Conservation (phyloP, 64 coral and sea anemone species). For the Porites lutea region DNA sequence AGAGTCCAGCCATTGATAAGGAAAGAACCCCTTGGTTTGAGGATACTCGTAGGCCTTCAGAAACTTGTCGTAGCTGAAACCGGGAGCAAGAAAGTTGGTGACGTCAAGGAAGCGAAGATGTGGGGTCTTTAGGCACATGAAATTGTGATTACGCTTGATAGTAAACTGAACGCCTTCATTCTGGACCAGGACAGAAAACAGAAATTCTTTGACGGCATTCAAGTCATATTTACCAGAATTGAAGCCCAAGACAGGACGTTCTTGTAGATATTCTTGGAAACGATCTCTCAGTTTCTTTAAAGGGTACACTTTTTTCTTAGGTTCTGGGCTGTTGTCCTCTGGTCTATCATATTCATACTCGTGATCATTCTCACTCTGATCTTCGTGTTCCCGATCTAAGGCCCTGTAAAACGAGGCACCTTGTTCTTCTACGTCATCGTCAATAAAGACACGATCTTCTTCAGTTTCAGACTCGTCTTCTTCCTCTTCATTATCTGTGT, state of each 20-base stretch:
- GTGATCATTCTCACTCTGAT: neutral
- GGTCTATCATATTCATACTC: neutral
- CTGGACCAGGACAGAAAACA: too few relatives aligned
- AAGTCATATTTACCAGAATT: too few relatives aligned
- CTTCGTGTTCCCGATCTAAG: neutral
- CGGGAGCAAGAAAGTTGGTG: neutral
- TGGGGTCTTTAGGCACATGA: constrained; percentile 20
- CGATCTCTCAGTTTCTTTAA: too few relatives aligned
- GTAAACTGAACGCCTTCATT: neutral
- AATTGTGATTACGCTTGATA: constrained; percentile 50
- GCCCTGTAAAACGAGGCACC: neutral
- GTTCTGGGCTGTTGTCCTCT: too few relatives aligned
- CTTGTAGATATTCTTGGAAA: constrained; percentile 36
- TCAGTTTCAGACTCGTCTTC: constrained; percentile 66
- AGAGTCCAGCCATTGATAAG: neutral
- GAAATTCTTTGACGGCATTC: too few relatives aligned
- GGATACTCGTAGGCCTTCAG: constrained; percentile 30
- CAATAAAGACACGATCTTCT: constrained; percentile 55
- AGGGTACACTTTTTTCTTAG: too few relatives aligned
- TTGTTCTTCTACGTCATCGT: constrained; percentile 55
- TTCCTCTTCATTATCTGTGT: neutral
- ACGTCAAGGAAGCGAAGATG: constrained; percentile 32
- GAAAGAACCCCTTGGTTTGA: constrained; percentile 3
- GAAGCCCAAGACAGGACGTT: neutral
- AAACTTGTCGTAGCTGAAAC: constrained; percentile 35